Base-by-base conservation (phyloP, 2,797 vertebrate species). In the Gymnoscopelus microlampas region DNA sequence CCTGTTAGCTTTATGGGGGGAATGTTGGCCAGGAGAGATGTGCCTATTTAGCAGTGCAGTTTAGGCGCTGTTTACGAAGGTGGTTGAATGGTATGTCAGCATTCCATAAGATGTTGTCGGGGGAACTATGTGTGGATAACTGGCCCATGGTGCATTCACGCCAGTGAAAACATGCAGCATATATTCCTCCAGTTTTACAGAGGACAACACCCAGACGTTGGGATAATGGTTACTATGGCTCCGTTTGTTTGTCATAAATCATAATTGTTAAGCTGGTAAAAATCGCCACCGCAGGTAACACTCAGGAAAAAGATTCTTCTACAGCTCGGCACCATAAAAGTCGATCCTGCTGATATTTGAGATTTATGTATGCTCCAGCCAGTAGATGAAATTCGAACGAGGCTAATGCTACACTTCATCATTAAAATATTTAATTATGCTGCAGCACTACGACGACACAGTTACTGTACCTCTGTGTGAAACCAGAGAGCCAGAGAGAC, bases 71-170 rank as follows among this genome's bases (percentile, higher is more conserved):
- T 90, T 93, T 89, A 82, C 78, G 78, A 88, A 91, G 77, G 80
- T 64, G 64, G 79, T 77, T 69, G 51, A 83, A 74, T 62, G 35
- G 73, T 85, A 77, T 85, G 87, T 90, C 82, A 91, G 86, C 91
- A 89, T 94, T 91, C 88, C 87, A 75, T 61, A 85, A 82, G 82
- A 82, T 85, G 80, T 85, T 84, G 84, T 90, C 80, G 79, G 76
- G 78, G 85, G 73, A 89, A 78, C 63, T 67, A 58, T 29, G 57
- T 29, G 57, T 83, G 74, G 71, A 83, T 83, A 86, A 87, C 76
- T 79, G 72, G 63, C 70, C 61, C 55, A 79, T 63, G 51, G 70
- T 88, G 66, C 81, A 29, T 86, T 68, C 58, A 44, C 70, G 73
- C 79, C 85, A 86, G 70, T 49, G 82, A 83, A 88, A 85, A 81